Percentiles rank a stretch among this genome's conserved stretches.
These are phyloP conservation scores for Panulirus ornatus DNA, from an alignment of 1,140 invertebrate genomes.

Conservation along the genomic window DNA sequence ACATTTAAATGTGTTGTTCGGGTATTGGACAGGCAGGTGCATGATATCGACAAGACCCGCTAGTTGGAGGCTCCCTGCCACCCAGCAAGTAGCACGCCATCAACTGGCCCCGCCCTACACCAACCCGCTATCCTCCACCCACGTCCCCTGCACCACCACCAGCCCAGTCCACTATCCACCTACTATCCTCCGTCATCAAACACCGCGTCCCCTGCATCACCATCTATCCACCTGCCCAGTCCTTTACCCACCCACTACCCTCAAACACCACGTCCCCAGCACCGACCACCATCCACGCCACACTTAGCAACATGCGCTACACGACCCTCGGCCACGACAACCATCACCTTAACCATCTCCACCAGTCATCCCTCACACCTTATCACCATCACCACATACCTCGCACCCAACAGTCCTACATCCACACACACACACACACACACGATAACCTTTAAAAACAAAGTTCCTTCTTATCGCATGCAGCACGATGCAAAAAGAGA, in stretches of 20 bases:
- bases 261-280: too few relatives aligned
- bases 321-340: too few relatives aligned
- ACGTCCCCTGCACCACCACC: too few relatives aligned
- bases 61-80: not conserved
- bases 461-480: not conserved
- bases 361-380: not conserved
- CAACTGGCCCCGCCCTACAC: not conserved
- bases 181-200: too few relatives aligned
- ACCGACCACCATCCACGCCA: too few relatives aligned
- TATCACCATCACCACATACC: not conserved
- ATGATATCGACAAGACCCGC: slow-evolving; percentile 21
- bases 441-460: too few relatives aligned
- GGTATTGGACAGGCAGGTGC: not conserved
- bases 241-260: too few relatives aligned
- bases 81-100: not conserved
- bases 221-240: too few relatives aligned
- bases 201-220: too few relatives aligned
- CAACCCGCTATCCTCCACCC: not conserved
- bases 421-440: not conserved
- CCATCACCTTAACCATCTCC: not conserved
- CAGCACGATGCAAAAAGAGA: not conserved
- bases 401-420: not conserved
- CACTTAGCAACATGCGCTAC: too few relatives aligned
- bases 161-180: too few relatives aligned
- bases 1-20: slow-evolving; percentile 28